A percentile compares a stretch with the other conserved stretches of the same genome.
phyloP scores from a whole-genome alignment of 53 echinoderm and acorn worm species.

The Echinarachnius parma region DNA sequence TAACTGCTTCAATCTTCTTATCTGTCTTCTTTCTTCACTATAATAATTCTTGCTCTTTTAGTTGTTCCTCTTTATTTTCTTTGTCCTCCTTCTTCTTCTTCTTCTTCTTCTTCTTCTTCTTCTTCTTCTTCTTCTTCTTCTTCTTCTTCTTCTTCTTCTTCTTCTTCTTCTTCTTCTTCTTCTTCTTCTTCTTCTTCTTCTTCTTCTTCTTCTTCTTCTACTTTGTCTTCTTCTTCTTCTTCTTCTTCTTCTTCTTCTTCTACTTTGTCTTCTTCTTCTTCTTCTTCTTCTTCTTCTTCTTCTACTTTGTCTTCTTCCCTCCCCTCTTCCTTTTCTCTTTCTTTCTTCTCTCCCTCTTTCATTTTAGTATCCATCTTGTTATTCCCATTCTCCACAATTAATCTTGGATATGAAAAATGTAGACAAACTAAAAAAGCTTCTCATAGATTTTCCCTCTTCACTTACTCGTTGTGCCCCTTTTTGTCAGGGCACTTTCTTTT shows the following conservation, averaged over 20 bases:
- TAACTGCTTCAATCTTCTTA: conserved; percentile 1
- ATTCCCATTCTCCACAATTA: no score
- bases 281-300: not conserved
- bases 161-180: not conserved
- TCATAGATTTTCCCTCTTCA: no score
- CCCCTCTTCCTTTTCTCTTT: conserved; percentile 18
- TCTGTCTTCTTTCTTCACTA: not conserved
- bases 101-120: conserved; percentile 10
- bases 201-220: conserved; percentile 2
- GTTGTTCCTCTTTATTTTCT: not conserved
- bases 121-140: conserved; percentile 8
- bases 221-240: conserved; percentile 4
- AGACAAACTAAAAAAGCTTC: no score
- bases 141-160: not conserved
- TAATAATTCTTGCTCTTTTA: not conserved
- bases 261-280: not conserved
- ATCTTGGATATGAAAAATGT: no score
- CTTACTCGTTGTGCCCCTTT: no score
- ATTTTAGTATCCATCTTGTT: no score
- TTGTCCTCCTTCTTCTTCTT: not conserved
- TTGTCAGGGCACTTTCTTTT: no score
- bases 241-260: not conserved
- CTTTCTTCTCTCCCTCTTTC: conserved; percentile 8
- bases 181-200: conserved; percentile 3
- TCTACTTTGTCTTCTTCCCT: conserved; percentile 9